These are phyloP conservation scores for Cantharis rufa DNA, from an alignment of 2,888 invertebrate genomes.

Conservation along the genomic window DNA sequence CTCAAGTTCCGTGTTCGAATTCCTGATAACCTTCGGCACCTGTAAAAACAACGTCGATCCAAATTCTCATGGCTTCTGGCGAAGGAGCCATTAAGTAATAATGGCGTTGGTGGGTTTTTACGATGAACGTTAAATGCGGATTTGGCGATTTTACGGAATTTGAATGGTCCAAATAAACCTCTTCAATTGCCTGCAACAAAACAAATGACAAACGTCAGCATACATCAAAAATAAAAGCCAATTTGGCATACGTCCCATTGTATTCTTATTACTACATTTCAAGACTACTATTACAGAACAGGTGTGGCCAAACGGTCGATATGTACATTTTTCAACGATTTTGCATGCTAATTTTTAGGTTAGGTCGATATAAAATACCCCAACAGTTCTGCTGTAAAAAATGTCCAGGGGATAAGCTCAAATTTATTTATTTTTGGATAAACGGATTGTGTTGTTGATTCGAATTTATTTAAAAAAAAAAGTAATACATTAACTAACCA, in stretches of 20 bases:
- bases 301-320: too few species aligned
- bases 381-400: too few species aligned
- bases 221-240: not conserved
- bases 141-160: slow-evolving; percentile 90
- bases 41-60: slow-evolving; percentile 95
- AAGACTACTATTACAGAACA: not conserved
- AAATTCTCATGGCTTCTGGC: slow-evolving; percentile 92
- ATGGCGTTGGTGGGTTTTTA: slow-evolving; percentile 87
- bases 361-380: too few species aligned
- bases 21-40: slow-evolving; percentile 88
- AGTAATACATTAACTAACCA: too few species aligned
- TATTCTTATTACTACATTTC: not conserved
- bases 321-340: too few species aligned
- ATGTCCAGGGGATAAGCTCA: too few species aligned
- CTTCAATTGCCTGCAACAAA: slow-evolving; percentile 82
- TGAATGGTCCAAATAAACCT: slow-evolving; percentile 95
- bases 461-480: too few species aligned
- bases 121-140: slow-evolving; percentile 90
- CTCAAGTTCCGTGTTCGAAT: slow-evolving; percentile 59
- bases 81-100: slow-evolving; percentile 93
- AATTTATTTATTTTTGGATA: too few species aligned
- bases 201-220: not conserved
- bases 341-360: too few species aligned
- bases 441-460: too few species aligned
- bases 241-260: not conserved